Evolutionary conservation across 2,888 invertebrate genomes (phyloP).

Genomic region (Deroplatys truncata): DNA sequence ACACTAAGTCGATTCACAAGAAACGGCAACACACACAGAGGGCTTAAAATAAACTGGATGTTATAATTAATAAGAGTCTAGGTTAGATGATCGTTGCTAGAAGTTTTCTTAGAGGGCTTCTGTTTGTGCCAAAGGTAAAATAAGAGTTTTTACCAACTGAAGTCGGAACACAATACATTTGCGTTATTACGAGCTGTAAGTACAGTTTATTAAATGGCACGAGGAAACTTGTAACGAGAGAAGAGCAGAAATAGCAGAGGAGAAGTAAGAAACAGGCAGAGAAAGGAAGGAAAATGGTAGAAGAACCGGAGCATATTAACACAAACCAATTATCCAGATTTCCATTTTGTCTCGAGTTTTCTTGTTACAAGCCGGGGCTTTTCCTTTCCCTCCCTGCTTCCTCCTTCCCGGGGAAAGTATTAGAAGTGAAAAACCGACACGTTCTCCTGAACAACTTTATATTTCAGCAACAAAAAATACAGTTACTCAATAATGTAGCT

Average conservation of each 20-base stretch:
- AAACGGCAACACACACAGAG: background rate
- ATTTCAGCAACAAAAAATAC: background rate
- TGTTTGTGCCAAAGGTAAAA: background rate
- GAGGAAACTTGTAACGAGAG: background rate
- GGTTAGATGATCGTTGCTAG: background rate
- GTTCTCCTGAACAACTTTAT: background rate
- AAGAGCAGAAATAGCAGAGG: background rate
- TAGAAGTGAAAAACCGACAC: background rate
- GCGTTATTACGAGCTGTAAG: background rate
- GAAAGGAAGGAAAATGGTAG: background rate
- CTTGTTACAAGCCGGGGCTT: background rate
- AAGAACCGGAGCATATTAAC: background rate
- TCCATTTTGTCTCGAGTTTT: background rate
- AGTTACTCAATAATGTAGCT: background rate
- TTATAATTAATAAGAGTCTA: background rate
- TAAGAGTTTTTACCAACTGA: background rate
- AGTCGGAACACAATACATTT: background rate
- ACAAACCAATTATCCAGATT: background rate
- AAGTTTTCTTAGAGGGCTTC: background rate
- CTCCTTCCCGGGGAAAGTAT: background rate
- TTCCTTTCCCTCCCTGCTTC: background rate
- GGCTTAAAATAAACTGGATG: background rate
- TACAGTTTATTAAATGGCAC: background rate
- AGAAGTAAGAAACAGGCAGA: background rate
- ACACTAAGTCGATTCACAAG: too few relatives aligned